These are phyloP conservation scores for Drosophila truncata DNA, from an alignment of 1,140 invertebrate genomes.

Conservation along the genomic window DNA sequence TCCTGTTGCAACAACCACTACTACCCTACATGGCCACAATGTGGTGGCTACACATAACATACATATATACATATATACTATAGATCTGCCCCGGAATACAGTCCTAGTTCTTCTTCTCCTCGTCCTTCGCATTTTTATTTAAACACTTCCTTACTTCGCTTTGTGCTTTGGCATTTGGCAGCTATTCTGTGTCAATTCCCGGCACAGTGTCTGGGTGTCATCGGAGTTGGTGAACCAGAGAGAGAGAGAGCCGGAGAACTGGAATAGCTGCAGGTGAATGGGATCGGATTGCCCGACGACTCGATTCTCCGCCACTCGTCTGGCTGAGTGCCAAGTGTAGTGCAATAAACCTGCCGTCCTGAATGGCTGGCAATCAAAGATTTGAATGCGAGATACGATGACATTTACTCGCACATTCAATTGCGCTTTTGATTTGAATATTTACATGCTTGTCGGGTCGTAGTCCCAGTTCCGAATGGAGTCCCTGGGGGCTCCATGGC, in stretches of 20 bases:
- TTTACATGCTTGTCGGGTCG: conserved; percentile 66
- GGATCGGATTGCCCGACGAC: conserved; percentile 4
- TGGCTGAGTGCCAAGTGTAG: conserved; percentile 81
- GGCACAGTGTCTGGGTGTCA: conserved; percentile 75
- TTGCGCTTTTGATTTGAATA: conserved; percentile 83
- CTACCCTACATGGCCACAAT: conserved; percentile 67
- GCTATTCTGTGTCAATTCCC: conserved; percentile 82
- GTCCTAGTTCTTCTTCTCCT: conserved; percentile 24
- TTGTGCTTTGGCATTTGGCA: conserved; percentile 76
- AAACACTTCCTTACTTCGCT: conserved; percentile 82
- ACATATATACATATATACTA: conserved; percentile 8
- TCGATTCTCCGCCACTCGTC: conserved; percentile 1
- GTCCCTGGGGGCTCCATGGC: conserved; percentile 18
- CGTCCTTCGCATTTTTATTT: conserved; percentile 41
- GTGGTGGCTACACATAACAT: neutral
- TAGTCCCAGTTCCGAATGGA: conserved; percentile 31
- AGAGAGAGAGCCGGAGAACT: conserved; percentile 18
- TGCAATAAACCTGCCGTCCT: conserved; percentile 78
- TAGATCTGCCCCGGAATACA: conserved; percentile 29
- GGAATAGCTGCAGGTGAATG: conserved; percentile 62
- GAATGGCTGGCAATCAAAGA: conserved; percentile 84
- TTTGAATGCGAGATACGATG: conserved; percentile 84
- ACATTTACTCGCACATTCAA: conserved; percentile 83
- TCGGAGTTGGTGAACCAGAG: conserved; percentile 43
- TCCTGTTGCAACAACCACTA: conserved; percentile 72